Base-by-base conservation (phyloP, 2,888 invertebrate genomes). In the Neria commutata region DNA sequence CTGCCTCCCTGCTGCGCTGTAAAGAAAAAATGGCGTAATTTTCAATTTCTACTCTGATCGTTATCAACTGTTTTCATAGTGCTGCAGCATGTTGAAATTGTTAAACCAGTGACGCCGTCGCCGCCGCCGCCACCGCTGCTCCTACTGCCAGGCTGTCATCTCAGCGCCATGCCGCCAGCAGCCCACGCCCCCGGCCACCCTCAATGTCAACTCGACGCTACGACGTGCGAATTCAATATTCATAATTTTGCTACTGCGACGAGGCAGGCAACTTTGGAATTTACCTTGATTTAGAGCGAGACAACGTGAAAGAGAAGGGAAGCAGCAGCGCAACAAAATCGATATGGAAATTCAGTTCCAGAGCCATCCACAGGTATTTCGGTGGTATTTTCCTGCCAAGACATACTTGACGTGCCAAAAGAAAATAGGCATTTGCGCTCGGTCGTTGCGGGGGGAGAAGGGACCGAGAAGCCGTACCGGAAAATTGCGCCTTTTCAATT, bases 341-440 rank as follows among this genome's bases (percentile, higher is more conserved):
- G 34, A 46, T 46, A 21, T 29, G 14, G 14, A 54, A 54, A 54
- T 33, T 24, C 21, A 34, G 26, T 24, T 16, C n/a, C n/a, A n/a
- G 19, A 47, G 34, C 33, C 46, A 46, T 54, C 54, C 37, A 54
- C 54, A 54, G 54, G 54, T 54, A 54, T 29, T 46, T 34, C 10
- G 6, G 37, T 6, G 16, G n/a, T 54, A 54, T 29, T 46, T 34
- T 4, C n/a, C 11, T 6, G 16, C 6, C 10, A n/a, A n/a, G n/a
- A n/a, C 4, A n/a, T n/a, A n/a, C 37, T 21, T 2, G 42, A 19
- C 72, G 73, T 72, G 72, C 72, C 73, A 69, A 67, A 69, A 73
- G 72, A 72, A 69, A 72, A 72, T n/a, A n/a, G n/a, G n/a, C n/a
- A 72, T 72, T 73, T 65, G 67, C 64, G 53, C 29, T 50, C 63